Conservation (phyloP, 1,140 invertebrate genomes). For the Hylaeus volcanicus region DNA sequence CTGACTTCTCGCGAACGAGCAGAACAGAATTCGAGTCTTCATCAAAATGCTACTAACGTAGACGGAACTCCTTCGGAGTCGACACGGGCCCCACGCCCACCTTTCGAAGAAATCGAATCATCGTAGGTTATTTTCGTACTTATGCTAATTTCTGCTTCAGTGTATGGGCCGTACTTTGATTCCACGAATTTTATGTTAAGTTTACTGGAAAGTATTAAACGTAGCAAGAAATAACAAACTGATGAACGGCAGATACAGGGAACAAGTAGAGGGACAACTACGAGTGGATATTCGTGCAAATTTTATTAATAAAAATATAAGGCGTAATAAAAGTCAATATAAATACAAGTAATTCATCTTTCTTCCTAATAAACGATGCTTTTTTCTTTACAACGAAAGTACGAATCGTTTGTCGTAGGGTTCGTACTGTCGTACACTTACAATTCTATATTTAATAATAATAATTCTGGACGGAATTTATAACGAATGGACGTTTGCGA, state of each 20-base stretch:
- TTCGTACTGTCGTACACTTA: background rate
- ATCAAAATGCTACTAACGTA: background rate
- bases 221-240: too few relatives aligned
- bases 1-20: background rate
- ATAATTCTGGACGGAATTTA: slow-evolving; percentile 10
- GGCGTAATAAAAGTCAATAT: slow-evolving; percentile 9
- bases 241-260: too few relatives aligned
- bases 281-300: background rate
- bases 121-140: background rate
- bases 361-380: background rate
- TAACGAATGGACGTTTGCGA: background rate
- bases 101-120: background rate
- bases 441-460: background rate
- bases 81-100: background rate
- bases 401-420: background rate
- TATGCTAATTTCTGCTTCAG: background rate
- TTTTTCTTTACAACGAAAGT: background rate
- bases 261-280: background rate
- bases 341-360: background rate
- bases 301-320: slow-evolving; percentile 8
- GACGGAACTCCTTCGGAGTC: background rate
- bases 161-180: background rate
- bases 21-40: background rate
- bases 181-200: background rate
- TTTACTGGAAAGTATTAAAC: too few relatives aligned